phyloP scores from a whole-genome alignment of 2,113 vertebrate genomes.

The Rhagologus leucostigma region DNA sequence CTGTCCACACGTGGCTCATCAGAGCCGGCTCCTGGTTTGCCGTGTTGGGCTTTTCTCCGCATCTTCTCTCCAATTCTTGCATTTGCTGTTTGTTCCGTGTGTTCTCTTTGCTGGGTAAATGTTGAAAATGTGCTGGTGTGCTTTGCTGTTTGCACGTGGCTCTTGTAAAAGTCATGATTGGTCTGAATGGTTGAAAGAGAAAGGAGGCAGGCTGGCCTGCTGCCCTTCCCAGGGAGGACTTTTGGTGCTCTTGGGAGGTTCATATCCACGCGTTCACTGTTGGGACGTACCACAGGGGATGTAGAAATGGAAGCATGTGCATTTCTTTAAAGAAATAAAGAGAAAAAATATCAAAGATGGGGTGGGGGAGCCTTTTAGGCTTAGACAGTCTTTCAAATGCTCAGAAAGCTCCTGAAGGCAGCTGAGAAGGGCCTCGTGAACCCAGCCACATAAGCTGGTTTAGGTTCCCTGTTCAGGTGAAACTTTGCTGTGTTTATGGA shows the following conservation, averaged over 20 bases:
- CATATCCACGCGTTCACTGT: fast-evolving
- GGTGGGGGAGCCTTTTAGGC: neutral
- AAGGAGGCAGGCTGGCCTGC: neutral
- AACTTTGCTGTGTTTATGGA: neutral
- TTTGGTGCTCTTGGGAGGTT: neutral
- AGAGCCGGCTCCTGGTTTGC: neutral
- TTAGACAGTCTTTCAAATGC: neutral
- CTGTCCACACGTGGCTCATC: fast-evolving
- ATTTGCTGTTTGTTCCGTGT: neutral
- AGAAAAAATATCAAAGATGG: neutral
- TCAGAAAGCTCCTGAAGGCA: neutral
- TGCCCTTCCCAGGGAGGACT: neutral
- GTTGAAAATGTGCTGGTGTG: neutral
- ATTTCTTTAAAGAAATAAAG: neutral
- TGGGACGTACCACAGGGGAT: neutral
- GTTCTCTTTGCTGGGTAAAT: neutral
- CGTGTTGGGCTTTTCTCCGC: neutral
- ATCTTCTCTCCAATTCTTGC: neutral
- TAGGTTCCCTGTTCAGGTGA: neutral
- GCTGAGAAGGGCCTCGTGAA: neutral
- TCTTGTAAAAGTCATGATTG: fast-evolving
- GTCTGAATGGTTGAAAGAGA: neutral
- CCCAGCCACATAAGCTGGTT: fast-evolving
- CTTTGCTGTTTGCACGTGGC: neutral
- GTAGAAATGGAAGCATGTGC: fast-evolving